These are phyloP conservation scores for Neopipo cinnamomea DNA, from an alignment of 2,113 vertebrate species.

Conservation along the genomic window DNA sequence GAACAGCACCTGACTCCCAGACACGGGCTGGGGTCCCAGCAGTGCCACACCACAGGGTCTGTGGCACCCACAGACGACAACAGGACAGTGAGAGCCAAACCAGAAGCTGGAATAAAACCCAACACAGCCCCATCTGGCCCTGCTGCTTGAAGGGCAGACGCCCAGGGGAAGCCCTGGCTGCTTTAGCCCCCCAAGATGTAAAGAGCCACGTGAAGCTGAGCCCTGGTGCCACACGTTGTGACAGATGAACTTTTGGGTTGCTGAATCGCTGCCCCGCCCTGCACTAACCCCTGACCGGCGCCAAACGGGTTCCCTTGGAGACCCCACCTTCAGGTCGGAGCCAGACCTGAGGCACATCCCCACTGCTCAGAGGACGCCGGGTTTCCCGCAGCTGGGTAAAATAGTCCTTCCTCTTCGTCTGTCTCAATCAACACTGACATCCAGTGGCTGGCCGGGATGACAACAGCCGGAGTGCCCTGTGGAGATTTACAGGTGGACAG, in stretches of 20 bases:
- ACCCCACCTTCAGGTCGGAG: background rate
- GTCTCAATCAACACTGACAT: slow-evolving; percentile 67
- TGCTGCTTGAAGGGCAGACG: background rate
- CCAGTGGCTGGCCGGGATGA: slow-evolving; percentile 40
- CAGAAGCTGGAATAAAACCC: background rate
- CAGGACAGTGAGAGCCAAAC: background rate
- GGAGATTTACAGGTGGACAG: background rate
- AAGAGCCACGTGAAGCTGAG: accelerated
- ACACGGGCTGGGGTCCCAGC: background rate
- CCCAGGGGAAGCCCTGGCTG: background rate
- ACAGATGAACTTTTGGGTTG: background rate
- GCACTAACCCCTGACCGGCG: background rate
- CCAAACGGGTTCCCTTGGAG: background rate
- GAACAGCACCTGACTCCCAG: background rate
- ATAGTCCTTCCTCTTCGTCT: background rate
- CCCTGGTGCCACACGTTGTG: background rate
- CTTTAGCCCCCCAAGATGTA: background rate
- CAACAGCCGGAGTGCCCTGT: background rate
- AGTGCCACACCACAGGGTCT: background rate
- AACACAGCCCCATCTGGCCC: background rate
- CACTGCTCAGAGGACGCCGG: background rate
- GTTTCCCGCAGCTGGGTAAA: background rate
- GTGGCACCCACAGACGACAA: background rate
- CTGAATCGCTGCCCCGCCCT: background rate
- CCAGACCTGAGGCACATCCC: background rate